These are phyloP conservation scores for Argyresthia albistria DNA, from an alignment of 2,888 invertebrate species.

Conservation along the genomic window DNA sequence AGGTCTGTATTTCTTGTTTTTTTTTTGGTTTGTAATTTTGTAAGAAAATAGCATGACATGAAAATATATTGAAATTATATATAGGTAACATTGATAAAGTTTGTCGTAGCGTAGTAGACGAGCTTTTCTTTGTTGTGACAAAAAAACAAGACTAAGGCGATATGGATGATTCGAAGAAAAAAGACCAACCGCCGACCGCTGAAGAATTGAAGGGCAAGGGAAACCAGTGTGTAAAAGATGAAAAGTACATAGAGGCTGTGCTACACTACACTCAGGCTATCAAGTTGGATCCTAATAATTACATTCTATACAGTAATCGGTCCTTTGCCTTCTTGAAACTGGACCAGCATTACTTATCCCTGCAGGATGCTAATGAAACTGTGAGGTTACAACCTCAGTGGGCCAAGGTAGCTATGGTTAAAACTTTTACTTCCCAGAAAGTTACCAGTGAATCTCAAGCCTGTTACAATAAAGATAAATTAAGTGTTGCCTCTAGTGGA, in stretches of 20 bases:
- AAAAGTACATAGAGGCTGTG: slow-evolving; percentile 82
- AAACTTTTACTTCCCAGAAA: too few relatives aligned
- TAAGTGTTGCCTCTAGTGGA: too few relatives aligned
- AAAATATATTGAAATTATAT: too few relatives aligned
- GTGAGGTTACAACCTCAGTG: slow-evolving; percentile 82
- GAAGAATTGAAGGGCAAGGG: slow-evolving; percentile 80
- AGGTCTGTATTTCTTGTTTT: too few relatives aligned
- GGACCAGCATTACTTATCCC: slow-evolving; percentile 82
- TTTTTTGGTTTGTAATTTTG: too few relatives aligned
- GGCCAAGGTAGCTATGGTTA: slow-evolving; percentile 84
- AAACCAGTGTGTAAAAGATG: slow-evolving; percentile 81
- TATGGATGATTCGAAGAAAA: neutral
- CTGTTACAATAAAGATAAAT: too few relatives aligned
- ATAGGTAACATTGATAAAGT: too few relatives aligned
- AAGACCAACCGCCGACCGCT: slow-evolving; percentile 33
- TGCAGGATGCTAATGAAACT: slow-evolving; percentile 84
- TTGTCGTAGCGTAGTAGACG: too few relatives aligned
- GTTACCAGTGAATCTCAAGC: too few relatives aligned
- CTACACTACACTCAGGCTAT: slow-evolving; percentile 86
- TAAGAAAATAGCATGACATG: too few relatives aligned
- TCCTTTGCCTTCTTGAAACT: slow-evolving; percentile 85
- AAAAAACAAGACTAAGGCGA: too few relatives aligned
- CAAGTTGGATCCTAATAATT: slow-evolving; percentile 79
- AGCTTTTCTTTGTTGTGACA: too few relatives aligned
- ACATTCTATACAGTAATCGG: slow-evolving; percentile 83